Evolutionary conservation across 2,888 invertebrate species (phyloP).

Genomic region (Drymonia ruficornis): DNA sequence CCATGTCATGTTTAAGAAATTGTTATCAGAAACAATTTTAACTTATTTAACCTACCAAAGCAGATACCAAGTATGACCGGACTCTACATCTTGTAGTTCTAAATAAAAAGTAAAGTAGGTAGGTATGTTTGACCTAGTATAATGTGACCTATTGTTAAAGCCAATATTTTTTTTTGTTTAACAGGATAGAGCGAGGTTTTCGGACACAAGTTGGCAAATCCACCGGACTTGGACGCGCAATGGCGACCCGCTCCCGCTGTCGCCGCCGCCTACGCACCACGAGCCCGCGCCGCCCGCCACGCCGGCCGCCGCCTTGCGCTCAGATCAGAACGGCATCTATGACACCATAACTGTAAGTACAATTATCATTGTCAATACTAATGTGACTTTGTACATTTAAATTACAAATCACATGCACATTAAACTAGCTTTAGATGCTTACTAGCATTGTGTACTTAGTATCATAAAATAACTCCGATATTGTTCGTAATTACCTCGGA

Average conservation of each 20-base stretch:
- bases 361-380: slow-evolving; percentile 22
- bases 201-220: slow-evolving; percentile 90
- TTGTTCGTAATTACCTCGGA: neutral
- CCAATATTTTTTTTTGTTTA: slow-evolving; percentile 29
- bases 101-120: too few species aligned
- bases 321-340: slow-evolving; percentile 76
- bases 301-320: slow-evolving; percentile 51
- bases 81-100: too few species aligned
- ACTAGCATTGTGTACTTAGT: too few species aligned
- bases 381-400: slow-evolving; percentile 1
- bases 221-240: slow-evolving; percentile 87
- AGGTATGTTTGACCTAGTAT: too few species aligned
- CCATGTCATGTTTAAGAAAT: too few species aligned
- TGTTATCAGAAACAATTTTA: too few species aligned
- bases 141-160: too few species aligned
- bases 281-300: slow-evolving; percentile 51
- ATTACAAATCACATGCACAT: too few species aligned
- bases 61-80: too few species aligned
- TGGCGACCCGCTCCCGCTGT: slow-evolving; percentile 70
- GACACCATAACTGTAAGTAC: slow-evolving; percentile 77
- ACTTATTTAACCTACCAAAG: too few species aligned
- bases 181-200: slow-evolving; percentile 88
- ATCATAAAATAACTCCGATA: neutral
- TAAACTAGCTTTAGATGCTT: too few species aligned
- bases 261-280: slow-evolving; percentile 63